These are phyloP conservation scores for Vireo altiloquus DNA, from an alignment of 2,113 vertebrate genomes.

Conservation along the genomic window DNA sequence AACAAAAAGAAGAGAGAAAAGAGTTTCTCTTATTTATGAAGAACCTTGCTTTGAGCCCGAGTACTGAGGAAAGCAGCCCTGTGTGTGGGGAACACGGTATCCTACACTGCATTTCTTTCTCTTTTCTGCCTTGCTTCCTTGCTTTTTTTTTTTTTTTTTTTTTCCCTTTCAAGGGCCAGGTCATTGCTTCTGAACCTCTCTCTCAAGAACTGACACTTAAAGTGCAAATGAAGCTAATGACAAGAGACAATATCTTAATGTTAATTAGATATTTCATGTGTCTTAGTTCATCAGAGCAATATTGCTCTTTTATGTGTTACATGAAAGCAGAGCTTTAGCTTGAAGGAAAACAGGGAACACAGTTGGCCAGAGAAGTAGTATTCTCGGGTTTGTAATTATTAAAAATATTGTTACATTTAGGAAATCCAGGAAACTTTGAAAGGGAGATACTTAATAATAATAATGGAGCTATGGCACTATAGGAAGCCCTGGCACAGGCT, in stretches of 20 bases:
- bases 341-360: constrained; percentile 70
- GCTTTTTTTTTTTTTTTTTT: background rate
- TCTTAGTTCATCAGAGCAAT: constrained; percentile 74
- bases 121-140: background rate
- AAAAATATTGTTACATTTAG: constrained; percentile 71
- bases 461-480: background rate
- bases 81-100: background rate
- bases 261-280: constrained; percentile 77
- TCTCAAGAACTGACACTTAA: constrained; percentile 64
- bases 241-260: constrained; percentile 76
- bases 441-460: constrained; percentile 44
- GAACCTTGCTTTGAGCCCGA: background rate
- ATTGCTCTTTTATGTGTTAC: constrained; percentile 76
- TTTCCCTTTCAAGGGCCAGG: constrained; percentile 32
- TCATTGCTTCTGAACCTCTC: constrained; percentile 57
- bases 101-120: background rate
- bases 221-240: constrained; percentile 73
- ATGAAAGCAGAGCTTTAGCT: constrained; percentile 75
- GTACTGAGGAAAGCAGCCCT: background rate
- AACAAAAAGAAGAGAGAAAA: background rate
- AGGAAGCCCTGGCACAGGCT: constrained; percentile 20
- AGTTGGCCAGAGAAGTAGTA: constrained; percentile 38
- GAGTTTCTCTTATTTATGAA: background rate
- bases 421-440: constrained; percentile 60
- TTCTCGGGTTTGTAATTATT: constrained; percentile 69